Evolutionary conservation across 1,140 invertebrate genomes (phyloP), one percentile per base, ranked within the genome.

Genomic region (Nasonia longicornis): DNA sequence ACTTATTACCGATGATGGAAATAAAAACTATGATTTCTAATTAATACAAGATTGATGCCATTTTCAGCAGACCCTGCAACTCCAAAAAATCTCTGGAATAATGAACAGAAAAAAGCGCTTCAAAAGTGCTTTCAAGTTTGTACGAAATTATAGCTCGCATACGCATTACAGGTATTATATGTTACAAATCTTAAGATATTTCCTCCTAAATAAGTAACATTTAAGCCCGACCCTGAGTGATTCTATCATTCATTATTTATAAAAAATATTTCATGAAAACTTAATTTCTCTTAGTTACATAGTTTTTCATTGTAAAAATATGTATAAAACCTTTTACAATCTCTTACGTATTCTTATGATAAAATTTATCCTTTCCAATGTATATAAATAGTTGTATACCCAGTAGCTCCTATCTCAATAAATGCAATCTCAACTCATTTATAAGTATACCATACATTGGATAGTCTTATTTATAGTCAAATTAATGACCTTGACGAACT

Each of bases 181-280:
- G 16, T 58, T 48, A n/a, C 20, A 16, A 20, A 58, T 58, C 6
- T 2, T 35, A 58, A 66, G 2, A 3, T 42, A 2, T 66, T 16
- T 63, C 7, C 16, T n/a, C 52, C 0, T 67, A 11, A 29, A 67
- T 71, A n/a, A 71, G 12, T 72, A 79, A 31, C 0, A 63, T 8
- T 63, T 72, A 16, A 35, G 31, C 38, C 35, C 26, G 7, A 69
- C 71, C 64, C 71, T 69, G 29, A 69, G 31, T 69, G 16, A 48
- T 67, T 52, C n/a, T 38, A 67, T 16, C 20, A 16, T 3, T 31
- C 52, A 12, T 16, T 22, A 45, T 35, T 45, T 58, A 58, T 58
- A 58, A n/a, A 58, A 58, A 80, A 75, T 80, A 75, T 70, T 35
- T n/a, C 75, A 70, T 58, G 73, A 64, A 45, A 58, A 38, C 64